Evolutionary conservation across 2,888 invertebrate genomes (phyloP).

Genomic region (Tachina lurida): DNA sequence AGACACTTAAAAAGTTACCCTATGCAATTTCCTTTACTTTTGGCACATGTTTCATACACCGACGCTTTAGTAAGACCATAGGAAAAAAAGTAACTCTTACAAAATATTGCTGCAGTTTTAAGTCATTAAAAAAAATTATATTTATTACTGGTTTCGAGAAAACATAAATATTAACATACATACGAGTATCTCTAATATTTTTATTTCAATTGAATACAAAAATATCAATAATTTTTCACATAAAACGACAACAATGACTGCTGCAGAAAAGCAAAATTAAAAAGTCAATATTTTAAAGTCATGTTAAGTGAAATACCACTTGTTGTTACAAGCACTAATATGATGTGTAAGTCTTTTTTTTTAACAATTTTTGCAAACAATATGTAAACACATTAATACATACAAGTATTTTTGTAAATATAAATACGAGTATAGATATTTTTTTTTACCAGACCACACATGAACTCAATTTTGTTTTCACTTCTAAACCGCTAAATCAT

Average conservation of each 20-base stretch:
- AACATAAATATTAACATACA: conserved; percentile 16
- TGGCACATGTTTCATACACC: too few species aligned
- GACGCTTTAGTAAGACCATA: background rate
- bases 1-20: too few species aligned
- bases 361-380: background rate
- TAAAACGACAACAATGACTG: background rate
- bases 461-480: conserved; percentile 61
- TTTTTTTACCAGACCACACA: conserved; percentile 62
- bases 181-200: conserved; percentile 35
- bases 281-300: conserved; percentile 62
- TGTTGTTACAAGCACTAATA: conserved; percentile 56
- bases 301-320: conserved; percentile 66
- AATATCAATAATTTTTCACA: background rate
- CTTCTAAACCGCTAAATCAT: conserved; percentile 68
- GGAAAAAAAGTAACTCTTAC: conserved; percentile 10
- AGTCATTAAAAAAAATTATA: conserved; percentile 51
- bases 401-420: background rate
- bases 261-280: conserved; percentile 33
- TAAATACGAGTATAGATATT: background rate
- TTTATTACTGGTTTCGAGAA: conserved; percentile 43
- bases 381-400: background rate
- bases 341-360: conserved; percentile 4
- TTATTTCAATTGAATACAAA: conserved; percentile 27
- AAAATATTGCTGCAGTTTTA: conserved; percentile 44
- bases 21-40: too few species aligned